Base-by-base conservation (phyloP, 2,797 vertebrate species). In the Lagodon rhomboides region DNA sequence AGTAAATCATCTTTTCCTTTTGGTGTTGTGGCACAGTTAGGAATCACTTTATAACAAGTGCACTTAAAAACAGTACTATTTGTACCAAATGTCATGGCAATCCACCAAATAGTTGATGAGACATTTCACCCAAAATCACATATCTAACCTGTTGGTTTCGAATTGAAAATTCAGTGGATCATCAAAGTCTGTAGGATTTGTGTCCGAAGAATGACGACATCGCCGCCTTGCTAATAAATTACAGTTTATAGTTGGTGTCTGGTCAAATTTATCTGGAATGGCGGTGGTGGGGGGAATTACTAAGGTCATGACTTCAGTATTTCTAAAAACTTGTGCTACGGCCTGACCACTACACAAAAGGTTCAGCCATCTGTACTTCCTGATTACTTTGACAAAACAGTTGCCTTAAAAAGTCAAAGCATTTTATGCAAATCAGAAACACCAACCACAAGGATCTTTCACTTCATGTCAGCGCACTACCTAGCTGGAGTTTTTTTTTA, bases 341-440 rank as follows among this genome's bases (percentile, higher is more conserved):
- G 22, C 7, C 1, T 43, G 22, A 54, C 25, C 6, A 53, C 41
- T 47, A 56, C 8, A 15, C 10, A 0, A 1, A 1, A 20, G 25
- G 6, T 68, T 30, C 6, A 61, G 65, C 6, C 41, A 23, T 27
- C 15, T 2, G 5, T 12, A 25, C 49, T 67, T 78, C 22, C 30
- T 74, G 13, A 47, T 43, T 20, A 30, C n/a, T 62, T 49, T 75
- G 8, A 49, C 53, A 44, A 54, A 71, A n/a, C 0, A 64, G 12
- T 16, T 30, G 6, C n/a, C 23, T 44, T 38, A 0, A 27, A 27
- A 20, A 30, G 15, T 20, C 25, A 22, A 23, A 23, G 8, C 12
- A 22, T 16, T 12, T 3, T 6, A 20, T 38, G 9, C 44, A 50
- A 34, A 12, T 41, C 5, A 70, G 6, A 16, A 44, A 61, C n/a